Base-by-base conservation (phyloP, 2,888 invertebrate genomes). In the Hirtodrosophila confusa region DNA sequence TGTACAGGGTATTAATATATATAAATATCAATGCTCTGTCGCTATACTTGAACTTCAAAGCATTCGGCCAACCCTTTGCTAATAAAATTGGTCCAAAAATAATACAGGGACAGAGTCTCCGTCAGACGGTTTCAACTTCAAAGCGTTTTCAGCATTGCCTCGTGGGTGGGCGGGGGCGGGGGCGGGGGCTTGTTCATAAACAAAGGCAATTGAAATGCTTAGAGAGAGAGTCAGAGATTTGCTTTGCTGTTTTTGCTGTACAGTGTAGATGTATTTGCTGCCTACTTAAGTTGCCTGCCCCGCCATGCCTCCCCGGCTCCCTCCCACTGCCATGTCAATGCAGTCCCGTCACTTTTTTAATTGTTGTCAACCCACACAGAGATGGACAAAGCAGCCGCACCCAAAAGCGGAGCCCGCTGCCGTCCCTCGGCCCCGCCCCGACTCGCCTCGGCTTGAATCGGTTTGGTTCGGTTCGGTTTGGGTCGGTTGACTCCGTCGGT, bases 41-140 rank as follows among this genome's bases (percentile, higher is more conserved):
- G 69, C 63, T 67, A 80, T 80, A 80, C 83, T 83, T 83, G 85
- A 83, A 83, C 83, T 83, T 83, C 83, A 83, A 83, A 83, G 83
- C 76, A 57, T 55, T 65, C 65, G 49, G 56, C 65, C 78, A 76
- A 76, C 85, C 85, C 72, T 84, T 82, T 82, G 83, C 83, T 82
- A 83, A 83, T 83, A 84, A 84, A 84, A 80, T 78, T 84, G 69
- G 48, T 78, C 73, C 79, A 73, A 78, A 83, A 82, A 85, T 82
- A 67, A 43, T 58, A 61, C 39, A 44, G 47, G 23, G n/a, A 58
- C 31, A 56, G 61, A 55, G 57, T 45, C 48, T 56, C 17, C 17
- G 17, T 17, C 23, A 45, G 53, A 65, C 60, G 69, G 71, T 70
- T 56, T 73, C 58, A 63, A 80, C 80, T 80, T 80, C 80, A 80